phyloP scores from a whole-genome alignment of 2,797 vertebrate genomes.

The Arremon brunneinucha region DNA sequence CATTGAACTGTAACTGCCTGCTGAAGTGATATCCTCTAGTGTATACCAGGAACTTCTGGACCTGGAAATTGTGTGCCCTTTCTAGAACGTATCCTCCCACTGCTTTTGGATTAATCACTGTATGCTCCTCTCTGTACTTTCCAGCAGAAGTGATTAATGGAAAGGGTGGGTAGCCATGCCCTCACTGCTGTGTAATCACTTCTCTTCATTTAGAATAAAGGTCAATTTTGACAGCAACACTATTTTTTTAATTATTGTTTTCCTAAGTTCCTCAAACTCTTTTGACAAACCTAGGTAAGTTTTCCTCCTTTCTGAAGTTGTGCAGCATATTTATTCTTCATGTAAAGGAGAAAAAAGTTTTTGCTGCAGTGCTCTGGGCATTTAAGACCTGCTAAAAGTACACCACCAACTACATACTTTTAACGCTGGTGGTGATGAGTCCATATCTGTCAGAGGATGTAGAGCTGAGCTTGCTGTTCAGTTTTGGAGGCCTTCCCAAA shows the following conservation, averaged over 20 bases:
- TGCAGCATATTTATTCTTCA: not conserved
- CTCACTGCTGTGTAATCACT: not conserved
- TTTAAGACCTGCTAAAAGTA: not conserved
- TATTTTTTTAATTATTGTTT: not conserved
- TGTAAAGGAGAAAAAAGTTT: not conserved
- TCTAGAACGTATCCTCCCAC: not conserved
- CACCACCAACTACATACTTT: not conserved
- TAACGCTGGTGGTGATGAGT: not conserved
- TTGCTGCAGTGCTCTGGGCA: not conserved
- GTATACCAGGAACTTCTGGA: not conserved
- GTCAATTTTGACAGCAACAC: not conserved
- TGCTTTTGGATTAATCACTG: not conserved
- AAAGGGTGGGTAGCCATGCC: not conserved
- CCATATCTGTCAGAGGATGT: not conserved
- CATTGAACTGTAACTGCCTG: not conserved
- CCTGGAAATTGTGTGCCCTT: not conserved
- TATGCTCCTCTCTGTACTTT: not conserved
- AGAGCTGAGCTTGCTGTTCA: not conserved
- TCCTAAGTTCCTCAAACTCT: not conserved
- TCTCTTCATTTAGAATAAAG: slow-evolving; percentile 13
- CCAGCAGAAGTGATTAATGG: not conserved
- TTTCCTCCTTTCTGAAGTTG: not conserved
- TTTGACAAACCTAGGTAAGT: not conserved
- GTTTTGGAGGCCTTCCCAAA: not conserved
- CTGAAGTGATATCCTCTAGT: not conserved